These are phyloP conservation scores for Entomyzon cyanotis DNA, from an alignment of 2,113 vertebrate genomes.

Conservation along the genomic window DNA sequence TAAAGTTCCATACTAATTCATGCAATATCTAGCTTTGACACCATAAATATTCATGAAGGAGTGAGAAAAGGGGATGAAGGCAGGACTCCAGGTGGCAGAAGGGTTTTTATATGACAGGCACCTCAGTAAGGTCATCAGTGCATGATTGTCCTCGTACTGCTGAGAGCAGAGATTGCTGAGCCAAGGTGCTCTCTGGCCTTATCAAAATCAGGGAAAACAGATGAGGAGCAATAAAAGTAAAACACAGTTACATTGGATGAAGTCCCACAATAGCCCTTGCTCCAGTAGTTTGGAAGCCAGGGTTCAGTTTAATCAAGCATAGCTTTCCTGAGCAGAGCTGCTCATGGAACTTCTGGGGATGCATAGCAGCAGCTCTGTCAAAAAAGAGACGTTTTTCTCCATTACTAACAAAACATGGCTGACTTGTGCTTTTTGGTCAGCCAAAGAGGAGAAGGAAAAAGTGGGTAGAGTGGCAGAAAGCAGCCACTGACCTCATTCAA, in stretches of 20 bases:
- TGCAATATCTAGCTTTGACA: background rate
- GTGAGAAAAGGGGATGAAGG: background rate
- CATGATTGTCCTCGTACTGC: background rate
- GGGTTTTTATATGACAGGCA: background rate
- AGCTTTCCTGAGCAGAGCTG: background rate
- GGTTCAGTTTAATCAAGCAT: background rate
- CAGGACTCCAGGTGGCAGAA: background rate
- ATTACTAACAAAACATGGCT: background rate
- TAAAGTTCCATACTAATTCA: background rate
- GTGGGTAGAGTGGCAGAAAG: background rate
- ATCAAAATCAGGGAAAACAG: background rate
- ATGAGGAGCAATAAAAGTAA: background rate
- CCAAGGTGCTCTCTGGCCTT: background rate
- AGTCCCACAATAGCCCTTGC: background rate
- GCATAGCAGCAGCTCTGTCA: accelerated
- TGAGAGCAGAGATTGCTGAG: background rate
- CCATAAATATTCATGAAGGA: background rate
- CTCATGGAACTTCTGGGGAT: background rate
- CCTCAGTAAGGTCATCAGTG: background rate
- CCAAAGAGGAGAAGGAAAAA: background rate
- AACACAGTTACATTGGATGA: background rate
- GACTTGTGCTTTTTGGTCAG: background rate
- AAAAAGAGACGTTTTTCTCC: background rate
- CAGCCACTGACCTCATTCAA: background rate
- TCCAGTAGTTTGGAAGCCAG: background rate